A percentile compares a stretch with the other conserved stretches of the same genome.
phyloP scores from a whole-genome alignment of 2,888 invertebrate species.

The Cataglyphis livida region DNA sequence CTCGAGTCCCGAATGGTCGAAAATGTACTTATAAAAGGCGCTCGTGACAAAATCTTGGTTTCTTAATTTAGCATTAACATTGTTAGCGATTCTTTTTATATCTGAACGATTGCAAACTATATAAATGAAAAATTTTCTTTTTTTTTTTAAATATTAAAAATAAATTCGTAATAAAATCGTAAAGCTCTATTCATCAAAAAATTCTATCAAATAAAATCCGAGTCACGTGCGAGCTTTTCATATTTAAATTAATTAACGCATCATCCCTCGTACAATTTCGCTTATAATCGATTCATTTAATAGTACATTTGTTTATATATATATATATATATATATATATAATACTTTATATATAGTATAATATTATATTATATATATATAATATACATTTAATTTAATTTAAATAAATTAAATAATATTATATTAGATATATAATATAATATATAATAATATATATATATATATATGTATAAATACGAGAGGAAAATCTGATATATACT shows the following conservation, averaged over 20 bases:
- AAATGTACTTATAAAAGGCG: conserved; percentile 32
- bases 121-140: not conserved
- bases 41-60: too few species aligned
- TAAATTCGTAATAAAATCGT: not conserved
- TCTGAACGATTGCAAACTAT: not conserved
- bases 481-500: conserved; percentile 31
- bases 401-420: too few species aligned
- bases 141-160: not conserved
- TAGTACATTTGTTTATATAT: not conserved
- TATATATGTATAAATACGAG: not conserved
- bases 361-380: too few species aligned
- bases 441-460: too few species aligned
- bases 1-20: not conserved
- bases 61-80: too few species aligned
- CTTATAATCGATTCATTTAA: conserved; percentile 26
- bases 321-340: too few species aligned
- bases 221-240: not conserved
- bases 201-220: not conserved
- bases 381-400: too few species aligned
- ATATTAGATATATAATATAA: not conserved
- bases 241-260: conserved; percentile 11
- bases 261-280: not conserved
- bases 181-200: not conserved
- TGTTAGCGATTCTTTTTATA: not conserved
- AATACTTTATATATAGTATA: not conserved